These are phyloP conservation scores for Ectropis grisescens DNA, from an alignment of 1,140 invertebrate genomes.

Conservation along the genomic window DNA sequence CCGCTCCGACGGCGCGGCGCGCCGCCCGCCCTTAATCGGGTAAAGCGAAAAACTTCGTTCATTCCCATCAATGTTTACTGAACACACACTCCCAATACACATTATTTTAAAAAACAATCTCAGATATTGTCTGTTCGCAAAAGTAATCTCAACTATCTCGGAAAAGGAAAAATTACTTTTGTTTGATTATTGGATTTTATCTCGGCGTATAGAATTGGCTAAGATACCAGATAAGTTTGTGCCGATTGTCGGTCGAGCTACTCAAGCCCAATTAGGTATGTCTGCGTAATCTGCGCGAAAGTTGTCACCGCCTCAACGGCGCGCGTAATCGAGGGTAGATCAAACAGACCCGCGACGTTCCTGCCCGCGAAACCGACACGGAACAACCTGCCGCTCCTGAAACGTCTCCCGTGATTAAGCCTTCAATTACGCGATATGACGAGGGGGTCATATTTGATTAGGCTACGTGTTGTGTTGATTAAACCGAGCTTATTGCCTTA, in stretches of 20 bases:
- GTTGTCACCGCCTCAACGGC: conserved; percentile 22
- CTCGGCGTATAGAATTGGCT: too few species aligned
- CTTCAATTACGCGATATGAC: conserved; percentile 65
- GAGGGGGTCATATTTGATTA: conserved; percentile 66
- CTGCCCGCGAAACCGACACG: conserved; percentile 29
- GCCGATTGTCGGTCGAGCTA: too few species aligned
- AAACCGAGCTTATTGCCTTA: conserved; percentile 63
- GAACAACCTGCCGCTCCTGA: conserved; percentile 16
- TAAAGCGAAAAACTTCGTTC: conserved; percentile 14
- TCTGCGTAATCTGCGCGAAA: too few species aligned
- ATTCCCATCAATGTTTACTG: conserved; percentile 8
- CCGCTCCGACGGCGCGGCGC: conserved; percentile 2
- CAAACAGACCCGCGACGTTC: conserved; percentile 38
- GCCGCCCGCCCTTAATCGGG: conserved; percentile 17
- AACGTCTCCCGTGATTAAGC: conserved; percentile 60
- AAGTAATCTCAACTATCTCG: too few species aligned
- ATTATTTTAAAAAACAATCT: too few species aligned
- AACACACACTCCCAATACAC: neutral
- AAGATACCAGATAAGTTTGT: too few species aligned
- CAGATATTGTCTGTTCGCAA: too few species aligned
- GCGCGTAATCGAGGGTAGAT: conserved; percentile 39
- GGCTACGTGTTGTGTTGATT: conserved; percentile 63
- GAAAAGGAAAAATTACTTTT: too few species aligned
- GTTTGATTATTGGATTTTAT: too few species aligned
- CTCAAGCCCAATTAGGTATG: too few species aligned